Evolutionary conservation across 2,797 vertebrate genomes (phyloP).

Genomic region (Sebastes diaconus): DNA sequence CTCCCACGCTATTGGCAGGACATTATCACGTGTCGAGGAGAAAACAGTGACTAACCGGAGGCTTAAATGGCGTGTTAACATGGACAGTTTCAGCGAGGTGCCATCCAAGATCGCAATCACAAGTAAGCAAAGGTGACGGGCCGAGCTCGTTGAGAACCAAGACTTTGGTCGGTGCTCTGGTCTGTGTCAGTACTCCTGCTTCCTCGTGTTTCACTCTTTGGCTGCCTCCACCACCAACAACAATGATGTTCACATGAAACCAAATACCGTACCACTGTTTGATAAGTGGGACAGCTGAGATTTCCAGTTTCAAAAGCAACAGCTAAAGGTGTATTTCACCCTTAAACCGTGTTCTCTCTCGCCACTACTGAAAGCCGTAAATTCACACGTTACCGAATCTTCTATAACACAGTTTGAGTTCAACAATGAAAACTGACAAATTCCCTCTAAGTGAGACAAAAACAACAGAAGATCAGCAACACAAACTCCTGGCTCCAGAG

Average conservation of each 20-base stretch:
- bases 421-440: conserved; percentile 3
- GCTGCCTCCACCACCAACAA: conserved; percentile 29
- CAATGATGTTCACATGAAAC: conserved; percentile 53
- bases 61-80: conserved; percentile 6
- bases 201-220: conserved; percentile 30
- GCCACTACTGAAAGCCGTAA: neutral
- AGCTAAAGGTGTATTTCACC: neutral
- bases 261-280: conserved; percentile 23
- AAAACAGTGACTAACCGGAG: neutral
- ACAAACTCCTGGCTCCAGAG: neutral
- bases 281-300: neutral
- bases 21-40: neutral
- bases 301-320: neutral
- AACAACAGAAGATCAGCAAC: neutral
- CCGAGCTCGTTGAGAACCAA: conserved; percentile 9
- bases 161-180: conserved; percentile 24
- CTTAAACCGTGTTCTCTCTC: neutral
- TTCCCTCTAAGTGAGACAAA: conserved; percentile 3
- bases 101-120: conserved; percentile 45
- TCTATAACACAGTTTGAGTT: neutral
- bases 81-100: conserved; percentile 23
- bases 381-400: neutral
- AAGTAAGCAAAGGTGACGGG: conserved; percentile 31
- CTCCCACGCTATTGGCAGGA: conserved; percentile 8
- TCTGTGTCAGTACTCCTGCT: conserved; percentile 22